Evolutionary conservation across 2,888 invertebrate genomes (phyloP).

Genomic region (Frankliniella fusca): DNA sequence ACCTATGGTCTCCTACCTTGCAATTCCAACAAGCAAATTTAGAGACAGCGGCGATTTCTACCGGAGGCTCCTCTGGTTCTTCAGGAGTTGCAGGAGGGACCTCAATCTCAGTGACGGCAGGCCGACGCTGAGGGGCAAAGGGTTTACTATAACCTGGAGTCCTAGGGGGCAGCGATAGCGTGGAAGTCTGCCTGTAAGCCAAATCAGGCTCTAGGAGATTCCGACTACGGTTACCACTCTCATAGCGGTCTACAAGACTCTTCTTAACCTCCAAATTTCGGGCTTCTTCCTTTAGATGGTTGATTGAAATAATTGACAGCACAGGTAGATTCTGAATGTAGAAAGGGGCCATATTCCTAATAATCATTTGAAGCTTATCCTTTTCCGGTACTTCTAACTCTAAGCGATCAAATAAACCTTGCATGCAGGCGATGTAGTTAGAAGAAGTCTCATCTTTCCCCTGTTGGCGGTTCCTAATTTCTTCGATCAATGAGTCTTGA

Average conservation of each 20-base stretch:
- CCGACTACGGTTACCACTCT: background rate
- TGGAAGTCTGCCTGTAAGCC: background rate
- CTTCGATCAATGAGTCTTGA: constrained; percentile 39
- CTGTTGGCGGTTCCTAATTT: constrained; percentile 39
- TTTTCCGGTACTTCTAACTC: background rate
- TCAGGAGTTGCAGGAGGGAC: background rate
- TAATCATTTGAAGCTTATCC: background rate
- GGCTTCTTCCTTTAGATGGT: background rate
- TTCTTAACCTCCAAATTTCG: background rate
- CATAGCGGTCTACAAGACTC: background rate
- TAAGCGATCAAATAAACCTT: constrained; percentile 37
- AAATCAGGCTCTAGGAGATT: constrained; percentile 7
- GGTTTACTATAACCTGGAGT: background rate
- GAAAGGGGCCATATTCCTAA: background rate
- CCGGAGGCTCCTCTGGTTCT: background rate
- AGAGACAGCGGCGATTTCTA: background rate
- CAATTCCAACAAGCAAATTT: background rate
- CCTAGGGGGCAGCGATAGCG: too few species aligned
- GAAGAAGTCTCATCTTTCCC: constrained; percentile 40
- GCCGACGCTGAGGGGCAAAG: background rate
- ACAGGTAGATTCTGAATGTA: background rate
- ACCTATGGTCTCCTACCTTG: background rate
- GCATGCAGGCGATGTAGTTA: constrained; percentile 39
- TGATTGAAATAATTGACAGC: background rate
- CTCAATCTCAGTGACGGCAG: background rate